Evolutionary conservation across 1,140 invertebrate genomes (phyloP).

Genomic region (Drosophila ananassae): DNA sequence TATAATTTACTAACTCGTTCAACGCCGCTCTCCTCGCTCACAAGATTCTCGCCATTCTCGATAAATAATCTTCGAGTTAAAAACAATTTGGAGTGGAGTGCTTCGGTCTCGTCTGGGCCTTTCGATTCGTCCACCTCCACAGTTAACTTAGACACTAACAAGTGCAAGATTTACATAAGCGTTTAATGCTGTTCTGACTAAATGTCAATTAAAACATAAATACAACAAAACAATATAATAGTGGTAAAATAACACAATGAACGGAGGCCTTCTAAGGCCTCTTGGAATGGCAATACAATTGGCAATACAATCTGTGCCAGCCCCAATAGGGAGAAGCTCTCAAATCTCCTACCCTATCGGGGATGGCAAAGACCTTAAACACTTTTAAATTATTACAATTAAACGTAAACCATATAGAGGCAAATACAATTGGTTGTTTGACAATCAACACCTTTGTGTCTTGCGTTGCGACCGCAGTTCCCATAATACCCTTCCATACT

Average conservation of each 20-base stretch:
- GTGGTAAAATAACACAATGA: slow-evolving; percentile 47
- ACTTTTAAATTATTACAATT: slow-evolving; percentile 27
- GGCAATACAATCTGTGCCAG: background rate
- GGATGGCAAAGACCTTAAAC: background rate
- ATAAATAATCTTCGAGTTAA: slow-evolving; percentile 34
- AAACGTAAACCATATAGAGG: slow-evolving; percentile 45
- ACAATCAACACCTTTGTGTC: slow-evolving; percentile 48
- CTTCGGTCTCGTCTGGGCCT: background rate
- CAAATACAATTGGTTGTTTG: slow-evolving; percentile 44
- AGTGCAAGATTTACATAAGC: slow-evolving; percentile 78
- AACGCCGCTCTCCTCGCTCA: slow-evolving; percentile 52
- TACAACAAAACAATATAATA: slow-evolving; percentile 66
- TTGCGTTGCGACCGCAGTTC: slow-evolving; percentile 76
- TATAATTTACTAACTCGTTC: slow-evolving; percentile 75
- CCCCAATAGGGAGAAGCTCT: background rate
- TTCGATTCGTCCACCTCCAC: slow-evolving; percentile 32
- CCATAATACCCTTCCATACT: slow-evolving; percentile 64
- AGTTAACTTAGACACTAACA: slow-evolving; percentile 75
- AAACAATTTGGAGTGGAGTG: slow-evolving; percentile 23
- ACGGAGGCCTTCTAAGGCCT: slow-evolving; percentile 16
- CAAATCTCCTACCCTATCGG: background rate
- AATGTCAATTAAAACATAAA: slow-evolving; percentile 29
- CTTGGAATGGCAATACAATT: slow-evolving; percentile 64
- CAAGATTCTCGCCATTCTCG: slow-evolving; percentile 48
- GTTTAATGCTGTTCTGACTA: slow-evolving; percentile 76